Percentiles rank a stretch among this genome's conserved stretches.
Evolutionary conservation across 2,113 vertebrate genomes (phyloP).

Genomic region (Laticauda laticaudata): DNA sequence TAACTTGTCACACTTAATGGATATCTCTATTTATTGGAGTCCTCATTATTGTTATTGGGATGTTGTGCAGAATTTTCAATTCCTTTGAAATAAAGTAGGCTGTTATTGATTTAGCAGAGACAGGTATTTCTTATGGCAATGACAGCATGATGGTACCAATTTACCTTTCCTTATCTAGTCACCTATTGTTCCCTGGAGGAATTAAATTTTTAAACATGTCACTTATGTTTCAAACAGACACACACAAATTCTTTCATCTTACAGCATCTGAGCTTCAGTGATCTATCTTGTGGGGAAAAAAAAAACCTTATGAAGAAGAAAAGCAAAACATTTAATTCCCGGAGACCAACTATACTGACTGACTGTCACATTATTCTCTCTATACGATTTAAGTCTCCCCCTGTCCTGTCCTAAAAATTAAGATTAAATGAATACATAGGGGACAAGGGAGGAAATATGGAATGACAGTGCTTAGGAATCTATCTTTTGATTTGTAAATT

Average conservation of each 20-base stretch:
- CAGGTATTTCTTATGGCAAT: neutral
- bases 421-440: conserved; percentile 4
- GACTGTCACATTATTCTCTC: conserved; percentile 35
- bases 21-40: neutral
- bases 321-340: conserved; percentile 21
- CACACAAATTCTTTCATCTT: neutral
- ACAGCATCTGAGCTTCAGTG: neutral
- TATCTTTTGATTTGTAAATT: conserved; percentile 5
- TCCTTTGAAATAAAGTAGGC: neutral
- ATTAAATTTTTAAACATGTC: conserved; percentile 22
- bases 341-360: conserved; percentile 23
- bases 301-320: neutral
- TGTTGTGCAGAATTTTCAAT: neutral
- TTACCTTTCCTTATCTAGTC: conserved; percentile 20
- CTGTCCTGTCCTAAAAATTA: neutral
- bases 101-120: neutral
- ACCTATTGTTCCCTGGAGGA: conserved; percentile 32
- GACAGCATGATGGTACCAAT: conserved; percentile 11
- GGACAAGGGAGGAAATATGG: conserved; percentile 9
- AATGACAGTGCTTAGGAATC: neutral
- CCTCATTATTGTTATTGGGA: conserved; percentile 1
- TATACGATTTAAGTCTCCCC: neutral
- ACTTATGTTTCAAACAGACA: neutral
- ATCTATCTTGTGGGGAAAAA: conserved; percentile 18
- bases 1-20: neutral